Evolutionary conservation across 2,113 vertebrate species (phyloP).

Genomic region (Empidonax traillii): DNA sequence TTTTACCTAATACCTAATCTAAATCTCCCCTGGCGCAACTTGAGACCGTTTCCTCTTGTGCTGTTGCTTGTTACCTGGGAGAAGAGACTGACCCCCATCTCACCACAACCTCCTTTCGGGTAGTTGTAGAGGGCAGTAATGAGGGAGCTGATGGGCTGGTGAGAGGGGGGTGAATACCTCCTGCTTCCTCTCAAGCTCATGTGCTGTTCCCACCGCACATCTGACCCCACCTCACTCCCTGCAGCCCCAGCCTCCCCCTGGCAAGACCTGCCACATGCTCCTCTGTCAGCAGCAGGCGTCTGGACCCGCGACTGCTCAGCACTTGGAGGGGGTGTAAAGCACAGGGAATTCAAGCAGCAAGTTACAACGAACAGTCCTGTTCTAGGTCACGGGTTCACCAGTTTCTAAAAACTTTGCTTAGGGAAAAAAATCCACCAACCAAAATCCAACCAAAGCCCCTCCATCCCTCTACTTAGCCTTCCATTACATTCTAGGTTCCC

Average conservation of each 20-base stretch:
- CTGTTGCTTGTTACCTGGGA: fast-evolving
- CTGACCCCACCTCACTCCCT: neutral
- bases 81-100: fast-evolving
- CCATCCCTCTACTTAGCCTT: neutral
- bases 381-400: neutral
- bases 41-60: neutral
- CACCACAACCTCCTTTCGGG: neutral
- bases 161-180: too few relatives aligned
- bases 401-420: neutral
- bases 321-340: neutral
- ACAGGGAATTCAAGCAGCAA: neutral
- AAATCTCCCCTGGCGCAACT: neutral
- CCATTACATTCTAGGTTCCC: neutral
- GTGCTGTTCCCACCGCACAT: fast-evolving
- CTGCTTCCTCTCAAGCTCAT: neutral
- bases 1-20: neutral
- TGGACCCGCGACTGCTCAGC: fast-evolving
- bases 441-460: neutral
- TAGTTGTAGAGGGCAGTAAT: fast-evolving
- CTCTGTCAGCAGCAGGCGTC: fast-evolving
- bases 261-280: fast-evolving
- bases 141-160: fast-evolving
- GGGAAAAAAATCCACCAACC: neutral
- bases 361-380: neutral
- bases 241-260: neutral